phyloP scores from a whole-genome alignment of 2,888 invertebrate genomes.

The Sepioteuthis lessoniana region DNA sequence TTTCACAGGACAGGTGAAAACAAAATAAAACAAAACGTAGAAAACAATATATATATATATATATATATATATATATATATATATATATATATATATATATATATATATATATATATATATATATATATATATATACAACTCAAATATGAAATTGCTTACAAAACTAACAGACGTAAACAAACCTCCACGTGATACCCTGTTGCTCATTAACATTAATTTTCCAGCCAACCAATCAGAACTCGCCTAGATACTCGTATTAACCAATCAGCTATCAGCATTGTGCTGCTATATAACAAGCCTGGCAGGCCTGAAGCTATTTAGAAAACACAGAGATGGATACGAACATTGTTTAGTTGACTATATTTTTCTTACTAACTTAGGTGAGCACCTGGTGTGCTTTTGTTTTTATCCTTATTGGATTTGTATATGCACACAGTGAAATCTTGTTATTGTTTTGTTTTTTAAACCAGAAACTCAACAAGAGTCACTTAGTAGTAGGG shows the following conservation, averaged over 20 bases:
- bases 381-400: not conserved
- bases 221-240: conserved; percentile 55
- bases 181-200: conserved; percentile 61
- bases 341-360: not conserved
- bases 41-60: too few relatives aligned
- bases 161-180: conserved; percentile 67
- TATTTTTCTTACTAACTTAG: not conserved
- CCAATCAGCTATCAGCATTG: not conserved
- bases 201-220: conserved; percentile 49
- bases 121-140: not conserved
- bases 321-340: not conserved
- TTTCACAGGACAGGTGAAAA: not conserved
- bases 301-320: not conserved
- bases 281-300: not conserved
- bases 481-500: too few relatives aligned
- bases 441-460: not conserved
- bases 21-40: not conserved
- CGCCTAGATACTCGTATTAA: not conserved
- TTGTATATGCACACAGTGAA: not conserved
- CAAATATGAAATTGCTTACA: not conserved
- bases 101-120: too few relatives aligned
- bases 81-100: too few relatives aligned
- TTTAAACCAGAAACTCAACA: too few relatives aligned
- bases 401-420: not conserved
- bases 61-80: too few relatives aligned